Evolutionary conservation across 2,888 invertebrate species (phyloP), one percentile per base, ranked within the genome.

Genomic region (Linnaemya vulpina): DNA sequence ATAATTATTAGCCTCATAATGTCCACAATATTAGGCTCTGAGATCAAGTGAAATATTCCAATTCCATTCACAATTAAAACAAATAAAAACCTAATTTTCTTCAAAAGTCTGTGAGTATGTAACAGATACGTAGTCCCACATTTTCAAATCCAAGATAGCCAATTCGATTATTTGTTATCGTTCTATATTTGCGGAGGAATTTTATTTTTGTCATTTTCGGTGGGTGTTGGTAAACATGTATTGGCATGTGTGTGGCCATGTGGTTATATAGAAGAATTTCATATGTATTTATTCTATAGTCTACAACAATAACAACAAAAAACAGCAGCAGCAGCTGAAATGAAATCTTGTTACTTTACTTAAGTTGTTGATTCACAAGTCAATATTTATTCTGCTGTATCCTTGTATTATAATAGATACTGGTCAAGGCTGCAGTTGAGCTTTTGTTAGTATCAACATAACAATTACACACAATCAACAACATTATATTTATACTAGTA

Each of bases 301-400:
- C 71, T 55, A 17, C 13, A 68, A n/a, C 5, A 43, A 40, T 25
- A 38, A 80, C 17, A 62, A 58, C 17, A 2, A 30, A 30, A 2
- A 30, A 5, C 30, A 30, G 30, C 15, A 25, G 62, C 38, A 38
- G 20, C 22, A 74, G 51, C 17, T 74, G 25, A 74, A 74, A 80
- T 60, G n/a, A 71, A 75, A 75, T 76, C 60, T 80, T 73, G 80
- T 84, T 80, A 62, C 73, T 76, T 84, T 80, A 51, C 71, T 84
- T 84, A 74, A 79, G 65, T 80, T 65, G 80, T 84, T 84, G 76
- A 84, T 80, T 80, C 76, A 76, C 80, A 84, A 84, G 80, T 80
- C 84, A 84, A 84, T 84, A 80, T 80, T 84, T 84, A 62, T 70
- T 79, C 62, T 73, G 25, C 49, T 71, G 38, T 76, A 25, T 60